These are phyloP conservation scores for Ophiodon elongatus DNA, from an alignment of 2,113 vertebrate species.

Conservation along the genomic window DNA sequence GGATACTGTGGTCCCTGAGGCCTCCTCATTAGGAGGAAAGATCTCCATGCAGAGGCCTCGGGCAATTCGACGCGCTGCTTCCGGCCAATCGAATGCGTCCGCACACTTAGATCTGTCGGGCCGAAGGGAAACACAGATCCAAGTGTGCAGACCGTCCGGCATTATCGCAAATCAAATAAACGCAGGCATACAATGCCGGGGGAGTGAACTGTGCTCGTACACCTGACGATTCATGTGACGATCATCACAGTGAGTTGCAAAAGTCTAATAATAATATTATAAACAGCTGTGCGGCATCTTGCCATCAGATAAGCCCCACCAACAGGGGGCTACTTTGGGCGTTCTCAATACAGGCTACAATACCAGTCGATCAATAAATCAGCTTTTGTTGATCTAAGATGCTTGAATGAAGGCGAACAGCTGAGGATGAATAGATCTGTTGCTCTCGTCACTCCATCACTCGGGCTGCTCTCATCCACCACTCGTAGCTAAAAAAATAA, in stretches of 20 bases:
- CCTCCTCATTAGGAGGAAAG: constrained; percentile 24
- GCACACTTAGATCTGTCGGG: too few relatives aligned
- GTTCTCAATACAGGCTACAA: background rate
- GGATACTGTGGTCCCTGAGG: constrained; percentile 18
- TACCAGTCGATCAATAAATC: constrained; percentile 2
- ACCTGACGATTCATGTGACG: too few relatives aligned
- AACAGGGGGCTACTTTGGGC: background rate
- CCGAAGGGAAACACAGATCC: too few relatives aligned
- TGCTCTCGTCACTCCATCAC: too few relatives aligned
- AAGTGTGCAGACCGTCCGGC: too few relatives aligned
- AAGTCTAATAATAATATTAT: background rate
- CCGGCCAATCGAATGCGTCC: too few relatives aligned
- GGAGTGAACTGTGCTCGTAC: background rate
- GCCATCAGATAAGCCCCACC: background rate
- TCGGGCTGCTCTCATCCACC: too few relatives aligned
- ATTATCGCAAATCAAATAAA: background rate
- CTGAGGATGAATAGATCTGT: too few relatives aligned
- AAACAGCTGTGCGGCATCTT: background rate
- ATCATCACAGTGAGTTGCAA: background rate
- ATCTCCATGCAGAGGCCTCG: background rate
- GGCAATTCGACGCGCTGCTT: background rate
- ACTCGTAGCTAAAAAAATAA: too few relatives aligned
- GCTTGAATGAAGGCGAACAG: constrained; percentile 15
- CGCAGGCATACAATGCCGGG: too few relatives aligned
- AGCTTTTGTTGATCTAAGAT: constrained; percentile 1